Conservation (phyloP, 2,888 invertebrate genomes). For the Lamellibrachia columna region DNA sequence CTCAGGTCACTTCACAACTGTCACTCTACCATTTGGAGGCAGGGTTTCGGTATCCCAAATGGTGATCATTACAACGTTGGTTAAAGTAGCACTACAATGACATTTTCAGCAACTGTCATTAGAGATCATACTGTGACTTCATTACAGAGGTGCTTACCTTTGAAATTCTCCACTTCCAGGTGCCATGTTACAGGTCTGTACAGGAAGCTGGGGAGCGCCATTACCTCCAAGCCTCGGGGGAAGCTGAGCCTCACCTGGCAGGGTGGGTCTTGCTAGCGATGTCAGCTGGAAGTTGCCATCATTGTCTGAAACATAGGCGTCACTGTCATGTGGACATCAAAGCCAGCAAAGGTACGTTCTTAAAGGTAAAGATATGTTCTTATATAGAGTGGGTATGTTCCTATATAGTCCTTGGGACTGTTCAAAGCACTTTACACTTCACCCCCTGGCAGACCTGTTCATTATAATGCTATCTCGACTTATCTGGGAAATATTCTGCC, state of each 20-base stretch:
- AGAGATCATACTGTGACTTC: no score
- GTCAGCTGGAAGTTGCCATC: constrained; percentile 35
- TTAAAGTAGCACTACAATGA: not conserved
- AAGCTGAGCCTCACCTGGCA: not conserved
- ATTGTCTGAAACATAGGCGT: not conserved
- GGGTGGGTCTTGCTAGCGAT: constrained; percentile 27
- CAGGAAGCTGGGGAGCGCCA: not conserved
- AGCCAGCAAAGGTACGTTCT: not conserved
- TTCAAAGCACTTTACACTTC: no score
- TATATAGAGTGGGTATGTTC: no score
- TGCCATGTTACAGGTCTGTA: not conserved
- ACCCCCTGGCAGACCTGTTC: no score
- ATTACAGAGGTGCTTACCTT: not conserved
- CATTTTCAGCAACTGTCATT: not conserved
- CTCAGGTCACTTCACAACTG: no score
- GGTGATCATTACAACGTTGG: not conserved
- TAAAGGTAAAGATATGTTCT: no score
- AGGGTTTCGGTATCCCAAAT: no score
- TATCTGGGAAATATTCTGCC: no score
- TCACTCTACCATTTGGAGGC: no score
- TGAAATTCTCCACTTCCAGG: not conserved
- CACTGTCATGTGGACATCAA: not conserved
- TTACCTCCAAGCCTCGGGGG: constrained; percentile 6
- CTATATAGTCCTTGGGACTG: no score
- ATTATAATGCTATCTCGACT: no score